Evolutionary conservation across 2,113 vertebrate genomes (phyloP).

Genomic region (Dasyurus viverrinus): DNA sequence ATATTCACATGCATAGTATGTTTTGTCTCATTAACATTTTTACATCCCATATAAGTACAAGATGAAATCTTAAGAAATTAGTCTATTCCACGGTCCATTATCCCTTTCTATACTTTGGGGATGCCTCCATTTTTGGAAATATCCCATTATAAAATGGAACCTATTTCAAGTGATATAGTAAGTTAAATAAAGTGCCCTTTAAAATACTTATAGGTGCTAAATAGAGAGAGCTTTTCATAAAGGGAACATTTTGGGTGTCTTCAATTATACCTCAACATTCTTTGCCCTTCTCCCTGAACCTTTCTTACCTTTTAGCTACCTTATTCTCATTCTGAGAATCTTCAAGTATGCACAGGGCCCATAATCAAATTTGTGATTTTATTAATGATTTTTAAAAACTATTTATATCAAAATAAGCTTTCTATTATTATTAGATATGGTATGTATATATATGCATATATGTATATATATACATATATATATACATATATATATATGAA

Average conservation of each 20-base stretch:
- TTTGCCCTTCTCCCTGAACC: not conserved
- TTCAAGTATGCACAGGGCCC: constrained; percentile 62
- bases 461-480: no score
- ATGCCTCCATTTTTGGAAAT: not conserved
- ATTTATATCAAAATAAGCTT: constrained; percentile 78
- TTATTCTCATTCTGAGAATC: not conserved
- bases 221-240: not conserved
- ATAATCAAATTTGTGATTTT: constrained; percentile 60
- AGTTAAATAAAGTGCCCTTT: constrained; percentile 64
- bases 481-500: constrained; percentile 43
- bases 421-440: constrained; percentile 49
- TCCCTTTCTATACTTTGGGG: not conserved
- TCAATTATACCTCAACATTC: not conserved
- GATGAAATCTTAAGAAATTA: not conserved
- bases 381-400: constrained; percentile 70
- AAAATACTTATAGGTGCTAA: not conserved
- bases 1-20: not conserved
- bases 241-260: not conserved
- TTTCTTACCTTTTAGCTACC: not conserved
- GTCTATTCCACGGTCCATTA: not conserved
- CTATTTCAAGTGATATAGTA: not conserved
- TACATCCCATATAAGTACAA: not conserved
- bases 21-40: not conserved
- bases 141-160: not conserved
- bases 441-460: no score